Evolutionary conservation across 1,140 invertebrate genomes (phyloP).

Genomic region (Spodoptera litura): DNA sequence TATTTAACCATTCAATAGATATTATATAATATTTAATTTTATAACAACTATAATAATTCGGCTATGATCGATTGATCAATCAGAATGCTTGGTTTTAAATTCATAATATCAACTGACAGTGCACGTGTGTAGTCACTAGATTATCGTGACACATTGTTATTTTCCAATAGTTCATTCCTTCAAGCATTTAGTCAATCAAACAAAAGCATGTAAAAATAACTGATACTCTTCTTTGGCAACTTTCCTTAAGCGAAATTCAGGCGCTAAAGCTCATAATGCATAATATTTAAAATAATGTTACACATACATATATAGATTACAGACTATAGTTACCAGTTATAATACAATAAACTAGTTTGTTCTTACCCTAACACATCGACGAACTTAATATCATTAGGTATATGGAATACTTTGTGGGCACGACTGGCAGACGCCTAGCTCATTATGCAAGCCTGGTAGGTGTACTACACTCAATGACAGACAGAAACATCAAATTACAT

Average conservation of each 20-base stretch:
- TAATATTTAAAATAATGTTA: conserved; percentile 33
- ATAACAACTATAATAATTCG: conserved; percentile 56
- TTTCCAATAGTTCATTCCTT: not conserved
- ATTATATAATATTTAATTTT: conserved; percentile 29
- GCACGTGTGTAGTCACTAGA: not conserved
- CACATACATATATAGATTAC: not conserved
- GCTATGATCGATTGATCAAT: conserved; percentile 42
- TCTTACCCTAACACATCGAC: conserved; percentile 65
- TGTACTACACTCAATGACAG: too few species aligned
- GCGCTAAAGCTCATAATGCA: conserved; percentile 35
- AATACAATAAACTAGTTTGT: conserved; percentile 52
- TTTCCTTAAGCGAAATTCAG: conserved; percentile 44
- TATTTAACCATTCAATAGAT: too few species aligned
- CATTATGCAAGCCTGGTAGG: too few species aligned
- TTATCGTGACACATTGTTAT: not conserved
- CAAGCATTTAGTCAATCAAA: conserved; percentile 34
- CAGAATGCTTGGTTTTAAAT: conserved; percentile 39
- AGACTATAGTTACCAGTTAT: conserved; percentile 48
- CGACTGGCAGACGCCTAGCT: conserved; percentile 10
- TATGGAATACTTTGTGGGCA: conserved; percentile 40
- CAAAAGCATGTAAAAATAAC: conserved; percentile 47
- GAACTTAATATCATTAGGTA: conserved; percentile 51
- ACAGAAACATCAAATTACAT: not conserved
- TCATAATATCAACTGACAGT: not conserved
- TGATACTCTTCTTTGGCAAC: conserved; percentile 48